Evolutionary conservation across 2,888 invertebrate species (phyloP), one percentile per base, ranked within the genome.

Genomic region (Schizaphis graminum): DNA sequence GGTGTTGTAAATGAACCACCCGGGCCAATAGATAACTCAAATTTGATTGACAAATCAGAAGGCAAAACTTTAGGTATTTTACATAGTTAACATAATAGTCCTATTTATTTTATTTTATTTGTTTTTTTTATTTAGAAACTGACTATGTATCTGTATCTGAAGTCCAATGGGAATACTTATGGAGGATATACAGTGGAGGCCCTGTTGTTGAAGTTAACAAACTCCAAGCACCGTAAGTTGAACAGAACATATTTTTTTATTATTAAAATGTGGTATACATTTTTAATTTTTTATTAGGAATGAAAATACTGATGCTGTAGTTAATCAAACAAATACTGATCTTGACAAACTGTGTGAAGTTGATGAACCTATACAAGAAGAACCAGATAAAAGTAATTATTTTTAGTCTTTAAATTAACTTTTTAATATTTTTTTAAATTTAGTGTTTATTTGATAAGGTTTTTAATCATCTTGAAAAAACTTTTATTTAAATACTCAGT

Each of bases 141-240:
- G 97, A 97, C 95, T 98, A 98, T 96, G 97, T 97, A 0, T 98
- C 98, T 95, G 96, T 99, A 88, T 98, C 98, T 95, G 97, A 98
- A 95, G 97, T 98, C 86, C 96, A 98, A 94, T 99, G 99, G 99
- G 97, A 97, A 95, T 99, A 98, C 96, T 97, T 99, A 96, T 97
- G 97, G 92, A 97, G 97, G 94, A 98, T 98, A 92, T 99, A 99
- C 96, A 98, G 98, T 24, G 99, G 99, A 1, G 99, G 99, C 0
- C 99, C 99, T 0, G 98, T 98, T 95, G 96, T 98, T 61, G 89
- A 93, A 77, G 41, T 92, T 24, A 94, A 26, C 16, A 67, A 94
- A 11, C 86, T 94, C 13, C 91, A 91, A 86, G 26, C 28, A 13
- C n/a, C 26, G 94, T 94, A 53, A 94, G 94, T 94, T 35, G 3